These are phyloP conservation scores for Prunella strophiata DNA, from an alignment of 2,797 vertebrate genomes.

Conservation along the genomic window DNA sequence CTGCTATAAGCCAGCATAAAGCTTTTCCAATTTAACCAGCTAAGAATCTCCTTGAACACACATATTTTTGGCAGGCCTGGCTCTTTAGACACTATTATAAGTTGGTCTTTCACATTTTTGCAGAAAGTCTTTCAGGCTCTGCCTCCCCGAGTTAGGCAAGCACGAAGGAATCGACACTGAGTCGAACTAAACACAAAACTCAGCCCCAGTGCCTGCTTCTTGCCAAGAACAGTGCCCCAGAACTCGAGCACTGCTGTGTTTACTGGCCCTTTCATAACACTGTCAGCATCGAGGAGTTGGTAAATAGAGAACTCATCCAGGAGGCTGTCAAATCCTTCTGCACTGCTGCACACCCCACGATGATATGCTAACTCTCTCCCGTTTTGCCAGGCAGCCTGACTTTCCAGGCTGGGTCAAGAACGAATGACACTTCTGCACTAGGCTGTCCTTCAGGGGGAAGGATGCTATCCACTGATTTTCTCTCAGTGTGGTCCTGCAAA, in stretches of 20 bases:
- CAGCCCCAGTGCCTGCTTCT: constrained; percentile 33
- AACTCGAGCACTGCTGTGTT: constrained; percentile 51
- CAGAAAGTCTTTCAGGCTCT: constrained; percentile 45
- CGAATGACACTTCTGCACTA: constrained; percentile 63
- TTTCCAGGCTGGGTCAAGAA: constrained; percentile 71
- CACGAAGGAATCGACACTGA: neutral
- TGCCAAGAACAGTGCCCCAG: constrained; percentile 65
- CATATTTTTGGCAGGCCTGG: constrained; percentile 14
- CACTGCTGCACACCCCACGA: constrained; percentile 62
- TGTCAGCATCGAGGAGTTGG: constrained; percentile 54
- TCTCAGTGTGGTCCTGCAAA: constrained; percentile 18
- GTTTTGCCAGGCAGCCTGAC: constrained; percentile 71
- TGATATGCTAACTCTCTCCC: constrained; percentile 67
- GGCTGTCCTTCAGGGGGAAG: constrained; percentile 70
- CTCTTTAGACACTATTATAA: constrained; percentile 15
- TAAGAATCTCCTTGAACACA: neutral
- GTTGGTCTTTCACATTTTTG: constrained; percentile 38
- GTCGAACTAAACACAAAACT: constrained; percentile 7
- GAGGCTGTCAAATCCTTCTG: constrained; percentile 74
- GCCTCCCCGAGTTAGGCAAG: constrained; percentile 31
- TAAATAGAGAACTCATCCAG: constrained; percentile 65
- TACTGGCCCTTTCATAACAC: constrained; percentile 61
- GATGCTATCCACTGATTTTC: constrained; percentile 45
- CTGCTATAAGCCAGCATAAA: neutral
- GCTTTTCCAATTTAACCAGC: constrained; percentile 1